Percentiles rank a stretch among this genome's conserved stretches.
These are phyloP conservation scores for Camelus dromedarius DNA, from an alignment of 2,113 vertebrate genomes.

Conservation along the genomic window DNA sequence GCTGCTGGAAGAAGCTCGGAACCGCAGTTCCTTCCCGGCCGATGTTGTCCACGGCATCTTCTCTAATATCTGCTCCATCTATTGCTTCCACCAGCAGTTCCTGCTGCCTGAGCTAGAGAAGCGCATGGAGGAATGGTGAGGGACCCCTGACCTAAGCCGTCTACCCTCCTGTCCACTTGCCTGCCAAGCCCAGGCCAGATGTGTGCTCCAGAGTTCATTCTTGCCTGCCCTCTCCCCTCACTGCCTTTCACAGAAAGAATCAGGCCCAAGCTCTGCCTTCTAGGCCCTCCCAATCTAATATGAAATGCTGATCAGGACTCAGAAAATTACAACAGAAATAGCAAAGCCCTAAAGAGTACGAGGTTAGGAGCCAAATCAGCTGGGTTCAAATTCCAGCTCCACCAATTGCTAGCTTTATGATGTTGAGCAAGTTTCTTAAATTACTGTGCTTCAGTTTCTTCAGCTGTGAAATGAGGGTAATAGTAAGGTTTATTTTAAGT, in stretches of 20 bases:
- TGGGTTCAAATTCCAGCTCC: conserved; percentile 19
- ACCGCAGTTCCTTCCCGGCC: conserved; percentile 91
- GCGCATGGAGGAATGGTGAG: conserved; percentile 97
- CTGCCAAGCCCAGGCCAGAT: neutral
- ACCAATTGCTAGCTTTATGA: conserved; percentile 41
- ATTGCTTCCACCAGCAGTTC: conserved; percentile 96
- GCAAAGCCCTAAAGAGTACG: conserved; percentile 4
- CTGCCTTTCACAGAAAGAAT: neutral
- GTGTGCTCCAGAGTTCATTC: neutral
- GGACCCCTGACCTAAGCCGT: neutral
- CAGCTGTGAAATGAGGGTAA: conserved; percentile 17
- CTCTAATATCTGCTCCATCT: conserved; percentile 97
- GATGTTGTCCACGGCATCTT: conserved; percentile 96
- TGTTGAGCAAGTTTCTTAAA: conserved; percentile 48
- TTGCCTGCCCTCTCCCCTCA: conserved; percentile 5
- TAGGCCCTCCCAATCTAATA: conserved; percentile 21
- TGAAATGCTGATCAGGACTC: conserved; percentile 24
- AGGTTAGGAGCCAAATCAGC: conserved; percentile 8
- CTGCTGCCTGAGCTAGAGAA: conserved; percentile 95
- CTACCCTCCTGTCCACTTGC: neutral
- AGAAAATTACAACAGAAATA: conserved; percentile 34
- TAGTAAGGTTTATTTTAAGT: conserved; percentile 61
- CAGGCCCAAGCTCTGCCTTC: neutral
- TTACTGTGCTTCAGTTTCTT: conserved; percentile 42
- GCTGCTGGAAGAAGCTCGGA: conserved; percentile 93